Evolutionary conservation across 2,888 invertebrate genomes (phyloP).

Genomic region (Chaetoderma sp.): DNA sequence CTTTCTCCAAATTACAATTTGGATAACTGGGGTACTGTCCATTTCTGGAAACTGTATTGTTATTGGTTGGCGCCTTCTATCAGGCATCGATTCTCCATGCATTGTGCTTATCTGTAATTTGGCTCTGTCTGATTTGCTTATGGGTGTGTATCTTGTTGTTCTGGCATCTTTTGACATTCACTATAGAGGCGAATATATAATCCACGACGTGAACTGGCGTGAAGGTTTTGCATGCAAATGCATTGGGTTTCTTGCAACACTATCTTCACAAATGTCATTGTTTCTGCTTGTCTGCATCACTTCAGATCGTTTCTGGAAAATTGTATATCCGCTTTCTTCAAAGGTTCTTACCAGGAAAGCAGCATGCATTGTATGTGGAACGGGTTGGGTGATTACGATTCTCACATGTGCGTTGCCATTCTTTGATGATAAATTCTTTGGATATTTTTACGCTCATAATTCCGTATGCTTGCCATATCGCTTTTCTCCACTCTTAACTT

Average conservation of each 20-base stretch:
- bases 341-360: background rate
- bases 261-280: slow-evolving; percentile 44
- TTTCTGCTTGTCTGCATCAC: slow-evolving; percentile 43
- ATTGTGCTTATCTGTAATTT: slow-evolving; percentile 76
- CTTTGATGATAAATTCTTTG: too few relatives aligned
- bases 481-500: background rate
- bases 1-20: slow-evolving; percentile 71
- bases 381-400: background rate
- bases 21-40: slow-evolving; percentile 75
- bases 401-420: background rate
- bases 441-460: background rate
- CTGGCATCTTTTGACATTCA: slow-evolving; percentile 74
- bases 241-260: slow-evolving; percentile 71
- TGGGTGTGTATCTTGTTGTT: slow-evolving; percentile 76
- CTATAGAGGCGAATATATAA: slow-evolving; percentile 74
- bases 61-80: slow-evolving; percentile 8
- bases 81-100: slow-evolving; percentile 43
- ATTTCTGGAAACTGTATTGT: slow-evolving; percentile 74
- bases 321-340: slow-evolving; percentile 38
- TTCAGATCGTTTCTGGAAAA: slow-evolving; percentile 42
- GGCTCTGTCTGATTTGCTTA: slow-evolving; percentile 76
- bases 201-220: slow-evolving; percentile 75
- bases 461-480: background rate
- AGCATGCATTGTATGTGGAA: background rate
- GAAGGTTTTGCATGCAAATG: slow-evolving; percentile 74